Evolutionary conservation across 1,140 invertebrate species (phyloP).

Genomic region (Brachionus rotundiformis): DNA sequence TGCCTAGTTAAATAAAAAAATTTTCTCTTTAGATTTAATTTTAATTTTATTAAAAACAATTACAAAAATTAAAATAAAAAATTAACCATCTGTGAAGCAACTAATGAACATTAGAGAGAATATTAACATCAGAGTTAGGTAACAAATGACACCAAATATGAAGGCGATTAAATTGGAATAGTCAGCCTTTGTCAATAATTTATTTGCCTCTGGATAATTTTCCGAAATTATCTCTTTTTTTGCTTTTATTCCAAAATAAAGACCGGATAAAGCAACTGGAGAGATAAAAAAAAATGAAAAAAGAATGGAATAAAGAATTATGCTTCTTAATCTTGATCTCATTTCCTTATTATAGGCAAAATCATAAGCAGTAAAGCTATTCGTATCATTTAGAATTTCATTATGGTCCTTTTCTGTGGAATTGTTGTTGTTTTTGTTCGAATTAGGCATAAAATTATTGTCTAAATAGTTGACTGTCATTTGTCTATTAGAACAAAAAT

Average conservation of each 20-base stretch:
- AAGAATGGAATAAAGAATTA: slow-evolving; percentile 11
- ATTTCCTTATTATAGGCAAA: slow-evolving; percentile 19
- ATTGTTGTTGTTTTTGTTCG: slow-evolving; percentile 12
- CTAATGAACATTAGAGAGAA: background rate
- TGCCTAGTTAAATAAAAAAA: slow-evolving; percentile 5
- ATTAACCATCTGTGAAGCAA: background rate
- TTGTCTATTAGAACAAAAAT: background rate
- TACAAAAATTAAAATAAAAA: background rate
- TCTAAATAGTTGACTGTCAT: background rate
- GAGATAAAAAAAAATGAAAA: background rate
- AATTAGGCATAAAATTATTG: background rate
- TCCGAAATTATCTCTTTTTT: background rate
- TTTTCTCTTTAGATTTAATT: background rate
- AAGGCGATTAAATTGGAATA: slow-evolving; percentile 27
- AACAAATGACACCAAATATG: background rate
- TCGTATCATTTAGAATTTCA: background rate
- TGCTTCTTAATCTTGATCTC: slow-evolving; percentile 19
- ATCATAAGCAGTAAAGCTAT: slow-evolving; percentile 20
- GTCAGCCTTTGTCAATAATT: slow-evolving; percentile 13
- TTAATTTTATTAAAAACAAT: background rate
- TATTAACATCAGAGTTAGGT: background rate
- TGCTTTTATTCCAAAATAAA: slow-evolving; percentile 7
- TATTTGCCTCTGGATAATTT: slow-evolving; percentile 21
- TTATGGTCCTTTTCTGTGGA: background rate
- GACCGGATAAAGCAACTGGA: background rate